These are phyloP conservation scores for Catharus bicknelli DNA, from an alignment of 2,113 vertebrate species.

Conservation along the genomic window DNA sequence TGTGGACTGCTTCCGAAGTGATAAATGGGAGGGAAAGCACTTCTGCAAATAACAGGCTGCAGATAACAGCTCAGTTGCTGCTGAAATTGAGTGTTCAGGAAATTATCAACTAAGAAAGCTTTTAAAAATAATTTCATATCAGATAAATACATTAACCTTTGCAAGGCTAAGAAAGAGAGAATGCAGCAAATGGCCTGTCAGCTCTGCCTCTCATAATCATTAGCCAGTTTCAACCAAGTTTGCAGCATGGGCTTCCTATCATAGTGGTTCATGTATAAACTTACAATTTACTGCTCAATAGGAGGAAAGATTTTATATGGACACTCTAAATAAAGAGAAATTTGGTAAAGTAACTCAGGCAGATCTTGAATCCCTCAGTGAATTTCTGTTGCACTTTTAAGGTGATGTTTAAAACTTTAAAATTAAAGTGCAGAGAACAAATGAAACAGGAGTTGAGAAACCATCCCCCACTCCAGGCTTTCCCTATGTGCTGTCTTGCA, in stretches of 20 bases:
- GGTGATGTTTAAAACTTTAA: not conserved
- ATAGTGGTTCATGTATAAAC: not conserved
- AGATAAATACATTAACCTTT: not conserved
- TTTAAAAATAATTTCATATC: not conserved
- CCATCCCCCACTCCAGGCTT: not conserved
- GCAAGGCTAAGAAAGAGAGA: not conserved
- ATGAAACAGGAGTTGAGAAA: not conserved
- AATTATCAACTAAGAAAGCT: not conserved
- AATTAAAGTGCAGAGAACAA: not conserved
- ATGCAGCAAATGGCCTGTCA: not conserved
- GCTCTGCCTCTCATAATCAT: not conserved
- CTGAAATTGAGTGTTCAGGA: not conserved
- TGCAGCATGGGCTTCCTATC: not conserved
- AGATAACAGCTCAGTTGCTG: not conserved
- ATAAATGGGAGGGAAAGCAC: not conserved
- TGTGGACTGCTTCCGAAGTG: not conserved
- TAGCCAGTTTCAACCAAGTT: not conserved
- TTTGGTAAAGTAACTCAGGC: not conserved
- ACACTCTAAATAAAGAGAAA: not conserved
- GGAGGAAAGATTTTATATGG: not conserved
- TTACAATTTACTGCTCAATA: not conserved
- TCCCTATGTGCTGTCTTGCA: fast-evolving
- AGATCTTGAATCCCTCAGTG: not conserved
- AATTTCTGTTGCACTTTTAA: not conserved
- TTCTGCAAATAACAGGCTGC: not conserved